Percentiles rank a stretch among this genome's conserved stretches.
These are phyloP conservation scores for Salvator merianae DNA, from an alignment of 2,113 vertebrate genomes.

Conservation along the genomic window DNA sequence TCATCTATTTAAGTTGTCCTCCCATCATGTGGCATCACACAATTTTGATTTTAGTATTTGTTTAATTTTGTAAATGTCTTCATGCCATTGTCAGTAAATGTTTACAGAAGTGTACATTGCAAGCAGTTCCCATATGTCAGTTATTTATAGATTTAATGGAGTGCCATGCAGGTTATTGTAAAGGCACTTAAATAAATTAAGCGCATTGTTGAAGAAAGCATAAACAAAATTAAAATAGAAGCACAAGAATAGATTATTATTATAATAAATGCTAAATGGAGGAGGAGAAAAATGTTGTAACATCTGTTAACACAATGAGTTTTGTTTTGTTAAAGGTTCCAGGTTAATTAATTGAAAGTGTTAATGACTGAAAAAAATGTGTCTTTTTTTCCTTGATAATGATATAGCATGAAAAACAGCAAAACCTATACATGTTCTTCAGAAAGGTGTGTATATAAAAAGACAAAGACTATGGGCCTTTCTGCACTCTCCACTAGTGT, in stretches of 20 bases:
- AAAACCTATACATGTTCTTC: not conserved
- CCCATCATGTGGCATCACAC: not conserved
- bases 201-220: not conserved
- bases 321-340: not conserved
- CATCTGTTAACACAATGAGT: not conserved
- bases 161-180: not conserved
- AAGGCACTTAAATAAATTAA: slow-evolving; percentile 26
- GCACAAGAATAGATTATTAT: not conserved
- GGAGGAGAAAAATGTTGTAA: not conserved
- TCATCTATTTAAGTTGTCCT: not conserved
- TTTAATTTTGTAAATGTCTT: slow-evolving; percentile 19
- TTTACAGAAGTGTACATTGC: not conserved
- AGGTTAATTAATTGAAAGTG: slow-evolving; percentile 13
- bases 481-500: too few relatives aligned
- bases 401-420: not conserved
- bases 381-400: not conserved
- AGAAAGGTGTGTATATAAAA: not conserved
- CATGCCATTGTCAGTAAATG: not conserved
- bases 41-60: not conserved
- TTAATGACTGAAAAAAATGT: not conserved
- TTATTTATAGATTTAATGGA: slow-evolving; percentile 15
- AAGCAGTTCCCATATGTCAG: not conserved
- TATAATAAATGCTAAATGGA: not conserved
- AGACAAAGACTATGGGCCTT: too few relatives aligned
- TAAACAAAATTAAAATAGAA: slow-evolving; percentile 15